Evolutionary conservation across 64 coral and sea anemone genomes (phyloP).

Genomic region (Stylophora pistillata): DNA sequence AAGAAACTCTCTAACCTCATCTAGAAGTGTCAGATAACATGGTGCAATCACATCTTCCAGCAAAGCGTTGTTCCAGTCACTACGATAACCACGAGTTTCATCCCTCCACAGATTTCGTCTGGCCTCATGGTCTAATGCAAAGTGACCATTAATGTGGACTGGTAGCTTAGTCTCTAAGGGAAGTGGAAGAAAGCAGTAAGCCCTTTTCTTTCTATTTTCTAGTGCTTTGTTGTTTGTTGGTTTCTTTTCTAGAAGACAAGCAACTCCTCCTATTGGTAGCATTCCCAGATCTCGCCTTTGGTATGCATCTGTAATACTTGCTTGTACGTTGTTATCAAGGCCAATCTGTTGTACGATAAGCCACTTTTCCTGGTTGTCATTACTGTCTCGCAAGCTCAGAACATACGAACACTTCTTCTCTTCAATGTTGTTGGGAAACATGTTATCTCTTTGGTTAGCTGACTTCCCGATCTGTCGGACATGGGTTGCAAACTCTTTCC

Average conservation of each 20-base stretch:
- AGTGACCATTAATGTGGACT: conserved; percentile 91
- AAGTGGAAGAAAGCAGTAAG: conserved; percentile 91
- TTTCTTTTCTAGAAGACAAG: conserved; percentile 13
- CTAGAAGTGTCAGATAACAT: conserved; percentile 71
- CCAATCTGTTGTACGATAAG: conserved; percentile 72
- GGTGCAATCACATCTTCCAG: conserved; percentile 66
- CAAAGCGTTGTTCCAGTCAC: conserved; percentile 69
- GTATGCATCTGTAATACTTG: conserved; percentile 47
- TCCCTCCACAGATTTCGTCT: conserved; percentile 72
- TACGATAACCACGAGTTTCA: conserved; percentile 11
- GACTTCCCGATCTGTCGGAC: conserved; percentile 30
- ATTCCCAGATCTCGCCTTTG: conserved; percentile 54
- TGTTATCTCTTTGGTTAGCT: background rate
- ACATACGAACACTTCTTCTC: conserved; percentile 59
- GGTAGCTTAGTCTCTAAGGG: conserved; percentile 68
- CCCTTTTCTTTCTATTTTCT: background rate
- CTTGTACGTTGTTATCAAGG: conserved; percentile 42
- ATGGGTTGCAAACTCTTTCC: conserved; percentile 22
- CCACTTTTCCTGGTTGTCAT: conserved; percentile 50
- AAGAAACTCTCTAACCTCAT: conserved; percentile 27
- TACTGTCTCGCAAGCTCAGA: conserved; percentile 49
- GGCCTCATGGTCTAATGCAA: conserved; percentile 86
- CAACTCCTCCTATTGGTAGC: conserved; percentile 84
- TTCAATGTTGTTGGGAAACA: background rate
- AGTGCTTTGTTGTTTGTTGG: background rate